phyloP scores from a whole-genome alignment of 2,113 vertebrate species.

The Ameiurus melas region DNA sequence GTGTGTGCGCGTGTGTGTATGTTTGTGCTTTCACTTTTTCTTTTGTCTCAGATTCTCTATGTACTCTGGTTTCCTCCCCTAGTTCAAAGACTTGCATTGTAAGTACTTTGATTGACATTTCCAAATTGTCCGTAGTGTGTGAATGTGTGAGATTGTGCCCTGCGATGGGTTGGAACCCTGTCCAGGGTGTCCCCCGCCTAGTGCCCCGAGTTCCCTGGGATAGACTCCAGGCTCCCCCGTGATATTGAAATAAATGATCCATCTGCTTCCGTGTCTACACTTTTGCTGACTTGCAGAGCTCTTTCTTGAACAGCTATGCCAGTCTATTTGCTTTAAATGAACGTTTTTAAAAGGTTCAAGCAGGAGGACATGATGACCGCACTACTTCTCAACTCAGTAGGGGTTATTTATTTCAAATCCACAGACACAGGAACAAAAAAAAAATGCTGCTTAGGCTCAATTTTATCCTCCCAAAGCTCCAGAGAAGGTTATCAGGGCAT shows the following conservation, averaged over 20 bases:
- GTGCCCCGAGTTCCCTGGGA: too few relatives aligned
- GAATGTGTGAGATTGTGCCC: too few relatives aligned
- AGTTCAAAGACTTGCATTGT: too few relatives aligned
- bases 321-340: constrained; percentile 1
- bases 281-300: background rate
- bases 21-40: background rate
- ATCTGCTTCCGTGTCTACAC: background rate
- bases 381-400: background rate
- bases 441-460: background rate
- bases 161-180: too few relatives aligned
- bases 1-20: background rate
- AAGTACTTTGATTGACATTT: too few relatives aligned
- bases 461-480: background rate
- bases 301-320: background rate
- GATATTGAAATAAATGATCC: background rate
- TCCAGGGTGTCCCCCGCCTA: too few relatives aligned
- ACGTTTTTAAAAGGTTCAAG: background rate
- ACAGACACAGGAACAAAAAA: background rate
- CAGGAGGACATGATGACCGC: background rate
- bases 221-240: too few relatives aligned
- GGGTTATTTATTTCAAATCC: constrained; percentile 3
- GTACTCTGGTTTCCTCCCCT: background rate
- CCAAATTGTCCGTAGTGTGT: too few relatives aligned
- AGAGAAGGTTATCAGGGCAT: background rate
- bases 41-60: background rate